Evolutionary conservation across 2,113 vertebrate genomes (phyloP), one percentile per base, ranked within the genome.

Genomic region (Ploceus nigricollis): DNA sequence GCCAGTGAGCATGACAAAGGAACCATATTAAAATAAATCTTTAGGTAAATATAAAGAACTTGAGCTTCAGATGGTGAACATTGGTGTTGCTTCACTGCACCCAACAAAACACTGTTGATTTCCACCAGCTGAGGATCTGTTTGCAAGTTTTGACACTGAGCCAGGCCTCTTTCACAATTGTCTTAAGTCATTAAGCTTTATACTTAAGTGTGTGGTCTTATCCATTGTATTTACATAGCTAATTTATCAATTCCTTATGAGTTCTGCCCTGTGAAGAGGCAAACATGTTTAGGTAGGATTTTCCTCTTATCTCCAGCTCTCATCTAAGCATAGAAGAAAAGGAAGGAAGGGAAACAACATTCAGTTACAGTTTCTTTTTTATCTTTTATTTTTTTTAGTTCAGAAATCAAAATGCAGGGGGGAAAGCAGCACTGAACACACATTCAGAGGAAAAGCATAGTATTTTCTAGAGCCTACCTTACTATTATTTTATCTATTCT

Each of bases 21-120:
- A 92, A 72, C 24, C 15, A 33, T 31, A 65, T 76, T 78, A 80
- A 81, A 89, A 48, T 25, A 75, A 85, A 90, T 57, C 48, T 72
- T 81, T 89, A 91, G 45, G 70, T 88, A 92, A 89, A 85, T 76
- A 93, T 44, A 79, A 92, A 82, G 76, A 75, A 61, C 33, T 80
- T 39, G 53, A 56, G 42, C 33, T 93, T 87, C 71, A 76, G 68
- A 23, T 50, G 35, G 56, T 92, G 57, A 76, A 61, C 79, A 81
- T 1, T 78, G 64, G 11, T 37, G 33, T 60, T 91, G 37, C 50
- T 88, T 51, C 61, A 65, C 40, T 79, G 39, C 83, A 83, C 22
- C 8, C 23, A 87, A 24, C 39, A 60, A 11, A 79, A 25, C 2
- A 1, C 22, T 53, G 25, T 44, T 57, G 31, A 64, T 50, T 83